Percentiles rank a stretch among this genome's conserved stretches.
These are phyloP conservation scores for Netelia fuscicornis DNA, from an alignment of 2,888 invertebrate species.

Conservation along the genomic window DNA sequence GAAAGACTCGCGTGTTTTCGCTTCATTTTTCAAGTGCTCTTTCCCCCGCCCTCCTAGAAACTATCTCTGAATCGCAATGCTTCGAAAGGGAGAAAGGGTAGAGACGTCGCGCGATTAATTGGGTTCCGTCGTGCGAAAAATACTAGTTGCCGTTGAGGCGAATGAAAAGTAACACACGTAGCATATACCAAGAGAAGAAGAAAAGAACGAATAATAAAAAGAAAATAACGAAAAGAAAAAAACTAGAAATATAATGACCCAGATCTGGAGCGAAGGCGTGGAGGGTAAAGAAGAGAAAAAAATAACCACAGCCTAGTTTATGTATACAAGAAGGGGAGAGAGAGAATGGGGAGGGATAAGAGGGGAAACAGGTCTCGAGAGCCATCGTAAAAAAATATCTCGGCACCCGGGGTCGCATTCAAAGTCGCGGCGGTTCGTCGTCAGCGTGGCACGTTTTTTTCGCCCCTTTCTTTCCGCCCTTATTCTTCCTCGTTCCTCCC, in stretches of 20 bases:
- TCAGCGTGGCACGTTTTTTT: constrained; percentile 55
- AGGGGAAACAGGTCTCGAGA: constrained; percentile 56
- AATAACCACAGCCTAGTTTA: constrained; percentile 50
- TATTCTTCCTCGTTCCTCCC: constrained; percentile 14
- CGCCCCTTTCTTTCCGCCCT: constrained; percentile 21
- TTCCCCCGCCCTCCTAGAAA: neutral
- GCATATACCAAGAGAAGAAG: constrained; percentile 14
- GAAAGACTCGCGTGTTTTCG: constrained; percentile 4
- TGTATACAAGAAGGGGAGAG: constrained; percentile 21
- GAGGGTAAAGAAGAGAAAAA: constrained; percentile 19
- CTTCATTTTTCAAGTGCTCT: neutral
- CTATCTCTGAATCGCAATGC: neutral
- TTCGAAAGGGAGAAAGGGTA: neutral
- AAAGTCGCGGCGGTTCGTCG: constrained; percentile 58
- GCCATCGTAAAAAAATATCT: constrained; percentile 62
- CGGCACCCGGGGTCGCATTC: constrained; percentile 59
- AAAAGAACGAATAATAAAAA: constrained; percentile 1
- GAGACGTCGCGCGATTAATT: constrained; percentile 49
- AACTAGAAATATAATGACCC: constrained; percentile 55
- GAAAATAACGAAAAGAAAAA: neutral
- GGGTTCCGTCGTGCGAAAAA: constrained; percentile 58
- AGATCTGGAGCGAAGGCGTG: constrained; percentile 49
- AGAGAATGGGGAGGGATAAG: neutral
- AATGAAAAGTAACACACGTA: constrained; percentile 39
- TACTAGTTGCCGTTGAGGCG: constrained; percentile 22